Conservation (phyloP, 2,797 vertebrate species). For the Chelonia mydas region DNA sequence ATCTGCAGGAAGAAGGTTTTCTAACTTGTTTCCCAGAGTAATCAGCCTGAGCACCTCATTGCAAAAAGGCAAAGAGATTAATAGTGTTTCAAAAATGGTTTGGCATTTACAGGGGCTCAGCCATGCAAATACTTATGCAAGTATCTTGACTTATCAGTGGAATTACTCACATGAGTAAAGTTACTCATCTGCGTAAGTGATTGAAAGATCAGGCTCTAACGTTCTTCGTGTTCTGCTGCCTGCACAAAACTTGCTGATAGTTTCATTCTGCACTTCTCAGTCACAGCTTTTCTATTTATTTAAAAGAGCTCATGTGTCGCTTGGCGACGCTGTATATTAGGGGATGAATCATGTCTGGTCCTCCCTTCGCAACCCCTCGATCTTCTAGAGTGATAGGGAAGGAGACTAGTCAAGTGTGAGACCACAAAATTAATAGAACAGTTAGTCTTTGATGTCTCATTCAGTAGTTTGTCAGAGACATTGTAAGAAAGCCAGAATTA, state of each 20-base stretch:
- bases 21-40: not conserved
- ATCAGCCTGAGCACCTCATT: not conserved
- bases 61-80: not conserved
- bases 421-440: constrained; percentile 49
- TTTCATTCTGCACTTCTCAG: not conserved
- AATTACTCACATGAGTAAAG: not conserved
- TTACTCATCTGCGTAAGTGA: constrained; percentile 13
- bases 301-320: constrained; percentile 24
- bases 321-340: constrained; percentile 55
- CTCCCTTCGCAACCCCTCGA: constrained; percentile 42
- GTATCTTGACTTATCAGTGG: not conserved
- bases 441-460: constrained; percentile 24
- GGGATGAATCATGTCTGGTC: constrained; percentile 73
- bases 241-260: not conserved
- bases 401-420: constrained; percentile 60
- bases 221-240: not conserved
- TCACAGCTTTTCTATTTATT: not conserved
- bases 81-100: not conserved
- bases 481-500: constrained; percentile 27
- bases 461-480: constrained; percentile 36
- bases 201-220: not conserved
- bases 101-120: not conserved
- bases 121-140: not conserved
- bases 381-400: constrained; percentile 27
- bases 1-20: not conserved